Base-by-base conservation (phyloP, 2,888 invertebrate species). In the Nesidiocoris tenuis region DNA sequence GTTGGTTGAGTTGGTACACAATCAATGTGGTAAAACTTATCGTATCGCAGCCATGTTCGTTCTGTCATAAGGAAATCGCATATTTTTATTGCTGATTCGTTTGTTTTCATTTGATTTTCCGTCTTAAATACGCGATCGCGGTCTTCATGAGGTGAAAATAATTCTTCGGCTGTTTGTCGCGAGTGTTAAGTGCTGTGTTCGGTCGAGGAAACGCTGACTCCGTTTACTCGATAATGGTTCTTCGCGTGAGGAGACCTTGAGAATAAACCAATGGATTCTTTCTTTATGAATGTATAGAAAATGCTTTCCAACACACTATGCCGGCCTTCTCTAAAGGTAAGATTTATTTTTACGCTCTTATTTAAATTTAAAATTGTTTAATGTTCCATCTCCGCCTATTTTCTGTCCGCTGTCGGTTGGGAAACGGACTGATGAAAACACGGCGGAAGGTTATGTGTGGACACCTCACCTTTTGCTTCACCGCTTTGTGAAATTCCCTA, bases 211-310 rank as follows among this genome's bases (percentile, higher is more conserved):
- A 59, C 19, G 59, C 61, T 17, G 61, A 39, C 17, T 39, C 25
- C 54, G 24, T 59, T 23, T n/a, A 22, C 23, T 23, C 9, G 16
- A 63, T 72, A 61, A 72, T 72, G 72, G 18, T 72, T 63, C 56
- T 39, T 25, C 18, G 72, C 54, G 22, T 54, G 61, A 72, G 72
- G 61, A 72, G 72, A 72, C 72, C 72, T 72, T 72, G 72, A 72
- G 61, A 72, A 72, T 71, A 61, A 23, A 72, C 61, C 72, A 61
- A 72, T 72, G 72, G 63, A 72, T 72, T 72, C 72, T 72, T 61
- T 72, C 72, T 72, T 72, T 61, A 24, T 61, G 22, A n/a, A n/a
- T n/a, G 61, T 61, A 16, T 72, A 72, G 72, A 72, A 39, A 72
- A 72, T 72, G 72, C 21, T 63, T 16, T 21, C 55, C 54, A 61